Conservation (phyloP, 53 echinoderm and acorn worm species). For the Patiria pectinifera region DNA sequence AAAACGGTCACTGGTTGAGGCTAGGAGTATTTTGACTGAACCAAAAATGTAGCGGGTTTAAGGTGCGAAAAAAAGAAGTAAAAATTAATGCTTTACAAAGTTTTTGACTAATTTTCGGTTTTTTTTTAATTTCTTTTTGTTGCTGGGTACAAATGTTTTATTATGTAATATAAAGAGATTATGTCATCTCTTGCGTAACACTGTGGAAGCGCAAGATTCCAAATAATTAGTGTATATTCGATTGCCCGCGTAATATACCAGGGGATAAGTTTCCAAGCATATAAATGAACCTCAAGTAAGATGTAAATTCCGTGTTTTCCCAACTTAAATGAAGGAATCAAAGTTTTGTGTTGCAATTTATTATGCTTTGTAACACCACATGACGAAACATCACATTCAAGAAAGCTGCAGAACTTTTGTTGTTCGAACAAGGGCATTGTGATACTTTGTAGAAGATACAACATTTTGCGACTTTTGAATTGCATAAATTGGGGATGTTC, state of each 20-base stretch:
- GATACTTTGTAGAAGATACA: too few relatives aligned
- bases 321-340: too few relatives aligned
- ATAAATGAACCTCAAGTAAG: too few relatives aligned
- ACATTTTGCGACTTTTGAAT: too few relatives aligned
- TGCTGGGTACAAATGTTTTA: conserved; percentile 22
- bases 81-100: background rate
- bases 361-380: too few relatives aligned
- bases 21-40: background rate
- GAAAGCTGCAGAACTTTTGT: too few relatives aligned
- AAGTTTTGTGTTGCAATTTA: too few relatives aligned
- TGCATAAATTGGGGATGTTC: too few relatives aligned
- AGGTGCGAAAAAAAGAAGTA: background rate
- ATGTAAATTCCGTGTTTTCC: too few relatives aligned
- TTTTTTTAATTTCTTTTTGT: background rate
- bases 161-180: conserved; percentile 31
- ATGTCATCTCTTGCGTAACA: background rate
- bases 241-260: background rate
- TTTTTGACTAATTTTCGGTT: background rate
- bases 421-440: too few relatives aligned
- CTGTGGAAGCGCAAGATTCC: background rate
- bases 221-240: background rate
- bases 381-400: too few relatives aligned
- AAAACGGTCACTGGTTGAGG: background rate
- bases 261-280: too few relatives aligned
- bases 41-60: background rate